Percentiles rank a stretch among this genome's conserved stretches.
Conservation (phyloP, 2,797 vertebrate species). For the Sarcophilus harrisii region DNA sequence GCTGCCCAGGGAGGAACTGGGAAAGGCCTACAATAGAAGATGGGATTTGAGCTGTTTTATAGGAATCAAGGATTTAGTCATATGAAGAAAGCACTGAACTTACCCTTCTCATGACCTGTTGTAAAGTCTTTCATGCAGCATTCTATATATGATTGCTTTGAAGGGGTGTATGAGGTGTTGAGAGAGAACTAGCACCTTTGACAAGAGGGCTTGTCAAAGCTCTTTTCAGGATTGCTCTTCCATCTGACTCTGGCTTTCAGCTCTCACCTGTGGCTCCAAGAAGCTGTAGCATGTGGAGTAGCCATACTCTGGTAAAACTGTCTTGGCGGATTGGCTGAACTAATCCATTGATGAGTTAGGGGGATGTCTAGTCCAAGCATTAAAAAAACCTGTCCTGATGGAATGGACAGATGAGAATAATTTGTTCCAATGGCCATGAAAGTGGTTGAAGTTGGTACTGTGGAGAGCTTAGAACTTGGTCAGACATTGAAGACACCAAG, state of each 20-base stretch:
- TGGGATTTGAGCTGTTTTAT: background rate
- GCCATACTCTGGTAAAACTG: background rate
- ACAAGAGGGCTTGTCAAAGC: background rate
- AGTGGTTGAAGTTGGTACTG: background rate
- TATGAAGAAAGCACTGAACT: background rate
- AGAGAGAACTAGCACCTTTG: background rate
- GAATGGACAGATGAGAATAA: background rate
- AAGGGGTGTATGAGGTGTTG: background rate
- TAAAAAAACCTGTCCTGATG: background rate
- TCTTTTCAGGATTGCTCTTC: background rate
- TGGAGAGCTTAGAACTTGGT: background rate
- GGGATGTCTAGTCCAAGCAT: background rate
- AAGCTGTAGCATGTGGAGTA: background rate
- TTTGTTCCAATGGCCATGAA: background rate
- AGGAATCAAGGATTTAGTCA: background rate
- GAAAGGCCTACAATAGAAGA: background rate
- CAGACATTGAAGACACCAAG: background rate
- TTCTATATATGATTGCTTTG: slow-evolving; percentile 10
- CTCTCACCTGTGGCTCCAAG: background rate
- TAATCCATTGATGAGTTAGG: background rate
- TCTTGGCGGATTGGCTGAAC: background rate
- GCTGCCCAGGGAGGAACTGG: background rate
- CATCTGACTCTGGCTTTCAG: background rate
- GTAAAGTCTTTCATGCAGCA: slow-evolving; percentile 19
- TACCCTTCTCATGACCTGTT: slow-evolving; percentile 3